Evolutionary conservation across 2,888 invertebrate species (phyloP).

Genomic region (Latrodectus hesperus): DNA sequence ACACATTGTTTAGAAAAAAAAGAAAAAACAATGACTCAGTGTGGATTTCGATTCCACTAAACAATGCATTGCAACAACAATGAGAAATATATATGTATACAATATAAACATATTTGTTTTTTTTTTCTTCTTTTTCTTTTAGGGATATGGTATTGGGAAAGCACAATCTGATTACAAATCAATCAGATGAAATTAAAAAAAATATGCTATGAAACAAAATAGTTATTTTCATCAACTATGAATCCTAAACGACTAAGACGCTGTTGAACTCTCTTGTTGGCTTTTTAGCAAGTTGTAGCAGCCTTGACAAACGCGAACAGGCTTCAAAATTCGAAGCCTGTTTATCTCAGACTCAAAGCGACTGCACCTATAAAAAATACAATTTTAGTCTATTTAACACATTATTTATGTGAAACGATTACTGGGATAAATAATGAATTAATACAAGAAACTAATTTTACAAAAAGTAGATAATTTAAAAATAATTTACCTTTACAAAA

Average conservation of each 20-base stretch:
- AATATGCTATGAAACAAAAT: conserved; percentile 68
- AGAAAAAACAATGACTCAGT: conserved; percentile 29
- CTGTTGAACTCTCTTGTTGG: conserved; percentile 64
- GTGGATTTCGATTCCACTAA: conserved; percentile 47
- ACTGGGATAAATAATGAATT: too few species aligned
- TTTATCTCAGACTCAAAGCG: conserved; percentile 97
- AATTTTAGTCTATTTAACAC: too few species aligned
- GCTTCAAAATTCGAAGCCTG: conserved; percentile 91
- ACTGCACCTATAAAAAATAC: conserved; percentile 82
- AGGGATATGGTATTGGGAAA: conserved; percentile 58
- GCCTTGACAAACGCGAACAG: conserved; percentile 95
- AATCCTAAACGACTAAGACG: conserved; percentile 46
- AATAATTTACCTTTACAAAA: background rate
- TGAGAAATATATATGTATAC: conserved; percentile 43
- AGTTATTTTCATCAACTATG: conserved; percentile 36
- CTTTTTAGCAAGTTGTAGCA: conserved; percentile 80
- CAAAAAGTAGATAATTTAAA: background rate
- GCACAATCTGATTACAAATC: conserved; percentile 25
- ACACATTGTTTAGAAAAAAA: conserved; percentile 33
- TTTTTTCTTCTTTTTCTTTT: conserved; percentile 13
- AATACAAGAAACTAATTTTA: too few species aligned
- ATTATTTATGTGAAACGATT: too few species aligned
- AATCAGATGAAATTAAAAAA: conserved; percentile 62
- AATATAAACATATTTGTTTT: conserved; percentile 51
- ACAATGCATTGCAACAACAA: conserved; percentile 50